These are phyloP conservation scores for Thalassoma bifasciatum DNA, from an alignment of 2,113 vertebrate genomes.

Conservation along the genomic window DNA sequence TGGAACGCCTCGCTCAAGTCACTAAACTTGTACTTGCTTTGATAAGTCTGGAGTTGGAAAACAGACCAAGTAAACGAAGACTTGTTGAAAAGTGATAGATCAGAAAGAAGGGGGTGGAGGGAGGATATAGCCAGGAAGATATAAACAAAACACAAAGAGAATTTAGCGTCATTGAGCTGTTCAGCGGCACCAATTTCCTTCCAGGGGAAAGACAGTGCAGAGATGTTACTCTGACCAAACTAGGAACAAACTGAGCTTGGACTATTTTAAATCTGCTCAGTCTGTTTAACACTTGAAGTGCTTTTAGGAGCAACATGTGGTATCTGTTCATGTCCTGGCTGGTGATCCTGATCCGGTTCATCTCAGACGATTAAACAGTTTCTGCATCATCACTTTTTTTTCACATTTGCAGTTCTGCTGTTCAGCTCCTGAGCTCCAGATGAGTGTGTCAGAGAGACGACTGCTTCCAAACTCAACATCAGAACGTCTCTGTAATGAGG, in stretches of 20 bases:
- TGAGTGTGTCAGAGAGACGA: background rate
- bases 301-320: constrained; percentile 36
- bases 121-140: constrained; percentile 11
- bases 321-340: constrained; percentile 23
- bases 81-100: constrained; percentile 58
- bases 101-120: constrained; percentile 29
- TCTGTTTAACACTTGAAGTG: constrained; percentile 22
- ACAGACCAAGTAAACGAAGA: constrained; percentile 49
- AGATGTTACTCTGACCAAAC: constrained; percentile 66
- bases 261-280: constrained; percentile 35
- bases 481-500: background rate
- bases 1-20: constrained; percentile 54
- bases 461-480: background rate
- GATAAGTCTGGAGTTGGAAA: constrained; percentile 33
- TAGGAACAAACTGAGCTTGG: constrained; percentile 50
- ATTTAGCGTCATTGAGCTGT: constrained; percentile 48
- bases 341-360: constrained; percentile 24
- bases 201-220: constrained; percentile 55
- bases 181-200: constrained; percentile 64
- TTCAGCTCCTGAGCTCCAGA: constrained; percentile 9
- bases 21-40: constrained; percentile 47
- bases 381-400: constrained; percentile 33
- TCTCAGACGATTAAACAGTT: constrained; percentile 36
- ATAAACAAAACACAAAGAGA: constrained; percentile 54
- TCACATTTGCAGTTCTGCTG: constrained; percentile 11